Evolutionary conservation across 2,888 invertebrate species (phyloP).

Genomic region (Bhutanitis thaidina): DNA sequence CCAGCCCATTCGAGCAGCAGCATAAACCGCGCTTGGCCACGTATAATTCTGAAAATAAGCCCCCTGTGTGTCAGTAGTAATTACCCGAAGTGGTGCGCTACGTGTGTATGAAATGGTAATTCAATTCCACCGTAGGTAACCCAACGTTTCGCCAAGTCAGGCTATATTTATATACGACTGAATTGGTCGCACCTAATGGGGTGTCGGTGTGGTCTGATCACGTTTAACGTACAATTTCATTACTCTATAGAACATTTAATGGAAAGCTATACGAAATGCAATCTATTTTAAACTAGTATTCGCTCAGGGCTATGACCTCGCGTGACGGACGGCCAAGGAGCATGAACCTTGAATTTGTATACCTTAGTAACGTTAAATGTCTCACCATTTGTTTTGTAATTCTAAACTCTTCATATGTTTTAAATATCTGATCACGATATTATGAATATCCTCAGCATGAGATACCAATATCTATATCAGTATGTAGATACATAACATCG

Average conservation of each 20-base stretch:
- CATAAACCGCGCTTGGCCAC: too few relatives aligned
- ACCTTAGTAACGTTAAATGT: slow-evolving; percentile 2
- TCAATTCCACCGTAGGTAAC: slow-evolving; percentile 32
- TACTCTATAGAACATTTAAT: slow-evolving; percentile 19
- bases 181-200: slow-evolving; percentile 17
- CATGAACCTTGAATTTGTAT: slow-evolving; percentile 8
- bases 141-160: slow-evolving; percentile 25
- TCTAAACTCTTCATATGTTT: too few relatives aligned
- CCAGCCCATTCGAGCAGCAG: too few relatives aligned
- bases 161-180: slow-evolving; percentile 24
- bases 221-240: slow-evolving; percentile 13
- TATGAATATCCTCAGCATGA: too few relatives aligned
- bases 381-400: too few relatives aligned
- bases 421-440: too few relatives aligned
- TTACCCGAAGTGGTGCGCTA: slow-evolving; percentile 45
- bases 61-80: slow-evolving; percentile 30
- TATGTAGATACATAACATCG: too few relatives aligned
- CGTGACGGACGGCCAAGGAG: slow-evolving; percentile 6
- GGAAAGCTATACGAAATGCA: neutral
- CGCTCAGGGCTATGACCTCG: slow-evolving; percentile 10
- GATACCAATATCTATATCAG: too few relatives aligned
- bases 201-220: neutral
- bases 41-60: too few relatives aligned
- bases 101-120: slow-evolving; percentile 38
- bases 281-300: slow-evolving; percentile 6